Evolutionary conservation across 1,140 invertebrate species (phyloP).

Genomic region (Episyrphus balteatus): DNA sequence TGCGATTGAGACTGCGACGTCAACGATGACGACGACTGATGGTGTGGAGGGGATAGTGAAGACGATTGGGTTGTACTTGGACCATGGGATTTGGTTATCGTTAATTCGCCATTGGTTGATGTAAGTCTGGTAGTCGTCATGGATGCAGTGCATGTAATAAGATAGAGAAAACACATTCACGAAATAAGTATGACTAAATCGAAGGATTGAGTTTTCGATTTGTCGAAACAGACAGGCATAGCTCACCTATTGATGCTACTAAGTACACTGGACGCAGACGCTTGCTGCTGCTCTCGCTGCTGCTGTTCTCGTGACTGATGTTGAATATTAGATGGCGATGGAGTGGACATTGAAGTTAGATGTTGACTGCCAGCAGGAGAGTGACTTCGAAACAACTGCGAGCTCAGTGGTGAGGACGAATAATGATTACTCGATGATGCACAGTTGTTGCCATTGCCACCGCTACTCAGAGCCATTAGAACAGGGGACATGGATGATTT

Average conservation of each 20-base stretch:
- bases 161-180: too few species aligned
- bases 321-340: conserved; percentile 37
- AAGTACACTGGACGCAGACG: conserved; percentile 35
- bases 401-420: conserved; percentile 20
- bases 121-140: conserved; percentile 43
- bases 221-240: too few species aligned
- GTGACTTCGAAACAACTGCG: conserved; percentile 24
- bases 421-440: not conserved
- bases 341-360: conserved; percentile 13
- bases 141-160: not conserved
- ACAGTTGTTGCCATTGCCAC: not conserved
- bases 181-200: too few species aligned
- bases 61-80: conserved; percentile 45
- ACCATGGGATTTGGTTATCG: conserved; percentile 61
- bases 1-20: not conserved
- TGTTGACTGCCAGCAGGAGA: conserved; percentile 11
- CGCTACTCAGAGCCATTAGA: not conserved
- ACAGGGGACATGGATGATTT: conserved; percentile 22
- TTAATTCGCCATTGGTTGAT: conserved; percentile 63
- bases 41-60: conserved; percentile 41
- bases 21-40: not conserved
- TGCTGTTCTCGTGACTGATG: conserved; percentile 33
- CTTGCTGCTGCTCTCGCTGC: not conserved
- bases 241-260: conserved; percentile 40
- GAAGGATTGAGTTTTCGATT: too few species aligned